A percentile compares a stretch with the other conserved stretches of the same genome.
Conservation (phyloP, 2,888 invertebrate genomes). For the Epinotia demarniana region DNA sequence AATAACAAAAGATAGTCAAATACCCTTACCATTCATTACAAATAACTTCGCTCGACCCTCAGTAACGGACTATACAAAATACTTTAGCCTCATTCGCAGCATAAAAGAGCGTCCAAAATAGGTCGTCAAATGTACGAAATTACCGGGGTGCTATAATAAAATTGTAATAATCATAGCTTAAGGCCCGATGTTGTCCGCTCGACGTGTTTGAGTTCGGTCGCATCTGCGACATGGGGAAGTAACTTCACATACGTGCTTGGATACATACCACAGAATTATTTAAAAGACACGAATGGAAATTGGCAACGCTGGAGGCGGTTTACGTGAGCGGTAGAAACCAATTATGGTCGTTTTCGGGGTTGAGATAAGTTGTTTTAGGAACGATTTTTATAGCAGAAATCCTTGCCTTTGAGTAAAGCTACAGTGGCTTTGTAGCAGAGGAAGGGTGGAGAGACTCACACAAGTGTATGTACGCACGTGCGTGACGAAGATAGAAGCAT, state of each 20-base stretch:
- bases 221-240: constrained; percentile 36
- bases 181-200: constrained; percentile 24
- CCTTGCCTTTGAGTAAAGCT: not conserved
- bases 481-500: too few relatives aligned
- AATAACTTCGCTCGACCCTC: constrained; percentile 23
- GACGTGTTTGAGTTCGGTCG: constrained; percentile 35
- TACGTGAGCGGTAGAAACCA: not conserved
- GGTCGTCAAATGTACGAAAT: constrained; percentile 39
- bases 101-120: constrained; percentile 37
- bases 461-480: too few relatives aligned
- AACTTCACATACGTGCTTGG: constrained; percentile 37
- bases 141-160: constrained; percentile 36
- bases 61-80: constrained; percentile 25
- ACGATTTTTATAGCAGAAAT: not conserved
- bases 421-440: not conserved
- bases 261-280: constrained; percentile 35
- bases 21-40: constrained; percentile 21
- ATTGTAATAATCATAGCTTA: constrained; percentile 44
- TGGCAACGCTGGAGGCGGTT: constrained; percentile 19
- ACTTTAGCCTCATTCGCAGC: constrained; percentile 23
- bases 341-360: not conserved
- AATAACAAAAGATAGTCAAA: constrained; percentile 5
- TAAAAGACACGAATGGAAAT: constrained; percentile 25
- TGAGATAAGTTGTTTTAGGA: not conserved
- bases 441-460: too few relatives aligned